These are phyloP conservation scores for Subacronicta megacephala DNA, from an alignment of 2,888 invertebrate genomes.

Conservation along the genomic window DNA sequence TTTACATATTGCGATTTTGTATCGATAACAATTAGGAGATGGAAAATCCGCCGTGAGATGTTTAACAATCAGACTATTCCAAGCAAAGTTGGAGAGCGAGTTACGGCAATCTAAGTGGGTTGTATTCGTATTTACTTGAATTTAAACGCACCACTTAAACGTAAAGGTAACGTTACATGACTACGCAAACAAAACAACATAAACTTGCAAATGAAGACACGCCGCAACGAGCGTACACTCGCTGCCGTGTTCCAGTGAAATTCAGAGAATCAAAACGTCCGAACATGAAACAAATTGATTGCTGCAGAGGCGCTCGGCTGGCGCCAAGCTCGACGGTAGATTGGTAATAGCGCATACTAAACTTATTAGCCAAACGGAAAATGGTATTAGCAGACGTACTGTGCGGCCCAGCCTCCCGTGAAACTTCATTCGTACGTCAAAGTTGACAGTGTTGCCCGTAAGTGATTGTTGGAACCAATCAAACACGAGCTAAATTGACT, in stretches of 20 bases:
- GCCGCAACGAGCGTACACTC: conserved; percentile 76
- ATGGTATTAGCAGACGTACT: conserved; percentile 86
- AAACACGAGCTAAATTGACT: conserved; percentile 79
- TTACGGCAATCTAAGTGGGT: conserved; percentile 43
- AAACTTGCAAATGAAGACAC: conserved; percentile 82
- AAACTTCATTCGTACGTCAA: conserved; percentile 84
- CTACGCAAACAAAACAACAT: conserved; percentile 72
- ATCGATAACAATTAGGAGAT: conserved; percentile 80
- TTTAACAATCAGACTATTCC: conserved; percentile 60
- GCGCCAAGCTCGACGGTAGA: conserved; percentile 81
- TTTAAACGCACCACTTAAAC: conserved; percentile 53
- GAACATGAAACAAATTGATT: conserved; percentile 88
- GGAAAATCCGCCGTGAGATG: conserved; percentile 67
- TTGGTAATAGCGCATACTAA: conserved; percentile 89
- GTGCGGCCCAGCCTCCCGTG: conserved; percentile 72
- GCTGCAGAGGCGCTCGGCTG: conserved; percentile 78
- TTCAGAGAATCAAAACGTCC: conserved; percentile 86
- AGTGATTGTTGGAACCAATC: conserved; percentile 88
- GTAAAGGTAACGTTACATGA: conserved; percentile 65
- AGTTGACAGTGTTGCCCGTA: conserved; percentile 82
- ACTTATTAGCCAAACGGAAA: conserved; percentile 89
- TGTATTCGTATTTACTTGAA: conserved; percentile 49
- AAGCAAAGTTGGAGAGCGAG: conserved; percentile 42
- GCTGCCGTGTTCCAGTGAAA: conserved; percentile 74
- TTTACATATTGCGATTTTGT: conserved; percentile 87